Evolutionary conservation across 2,888 invertebrate genomes (phyloP), one percentile per base, ranked within the genome.

Genomic region (Agonopterix subpropinquella): DNA sequence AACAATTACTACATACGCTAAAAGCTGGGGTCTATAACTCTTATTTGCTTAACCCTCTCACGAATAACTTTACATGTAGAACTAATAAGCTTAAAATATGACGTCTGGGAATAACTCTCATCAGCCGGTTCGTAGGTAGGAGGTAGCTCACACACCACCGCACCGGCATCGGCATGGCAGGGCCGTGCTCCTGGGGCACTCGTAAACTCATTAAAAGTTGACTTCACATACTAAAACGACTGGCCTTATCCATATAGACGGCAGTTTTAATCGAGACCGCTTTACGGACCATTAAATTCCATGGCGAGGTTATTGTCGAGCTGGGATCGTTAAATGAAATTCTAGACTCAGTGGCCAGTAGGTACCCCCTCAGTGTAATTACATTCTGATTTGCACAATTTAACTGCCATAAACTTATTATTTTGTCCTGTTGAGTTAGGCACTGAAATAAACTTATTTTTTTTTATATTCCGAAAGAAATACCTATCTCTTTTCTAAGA

Each of bases 161-260:
- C 44, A 36, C 15, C 11, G 48, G 11, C 13, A 10, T 11, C 39
- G 39, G 11, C 39, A 5, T 11, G n/a, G 39, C 39, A 10, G 11
- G n/a, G n/a, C 39, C 1, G 39, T 39, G 11, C 42, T 39, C 28
- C 41, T 36, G 68, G 65, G 69, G 66, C 66, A 66, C 76, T 79
- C 81, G 78, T 85, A 83, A 85, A 82, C 78, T 83, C 81, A 85
- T 85, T 85, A 83, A 82, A 85, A 85, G 82, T 84, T 81, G 70
- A 71, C 74, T 74, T 70, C 67, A 73, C 77, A 72, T 67, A 74
- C 72, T 77, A 75, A 78, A 79, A 73, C 78, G 75, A 76, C 72
- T 77, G 73, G 70, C 78, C 75, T 74, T 76, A 73, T 73, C 78
- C 77, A 77, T 77, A 77, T 69, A 77, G 75, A 79, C 71, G 80